phyloP scores from a whole-genome alignment of 2,888 invertebrate genomes.

The Polydesmus complanatus region DNA sequence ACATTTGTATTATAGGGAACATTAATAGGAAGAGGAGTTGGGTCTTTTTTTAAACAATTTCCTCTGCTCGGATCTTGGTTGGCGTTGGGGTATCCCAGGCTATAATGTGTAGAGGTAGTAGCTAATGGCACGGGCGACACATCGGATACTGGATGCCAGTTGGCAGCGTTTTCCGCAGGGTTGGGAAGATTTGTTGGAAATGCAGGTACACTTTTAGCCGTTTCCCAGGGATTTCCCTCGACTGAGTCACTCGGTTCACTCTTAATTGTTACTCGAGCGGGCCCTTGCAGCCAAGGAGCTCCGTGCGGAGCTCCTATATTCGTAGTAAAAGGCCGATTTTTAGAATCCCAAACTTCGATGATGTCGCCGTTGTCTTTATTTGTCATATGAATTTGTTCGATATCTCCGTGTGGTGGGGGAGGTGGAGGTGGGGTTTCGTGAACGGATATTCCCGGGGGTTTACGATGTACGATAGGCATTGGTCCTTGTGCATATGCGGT shows the following conservation, averaged over 20 bases:
- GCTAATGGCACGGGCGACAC: slow-evolving; percentile 1
- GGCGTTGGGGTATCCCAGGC: neutral
- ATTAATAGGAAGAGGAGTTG: slow-evolving; percentile 2
- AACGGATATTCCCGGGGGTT: neutral
- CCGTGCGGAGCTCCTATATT: neutral
- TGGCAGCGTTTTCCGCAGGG: slow-evolving; percentile 4
- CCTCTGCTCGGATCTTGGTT: slow-evolving; percentile 1
- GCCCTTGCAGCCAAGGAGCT: slow-evolving; percentile 8
- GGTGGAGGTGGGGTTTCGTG: neutral
- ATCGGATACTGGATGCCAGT: slow-evolving; percentile 12
- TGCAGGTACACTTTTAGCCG: slow-evolving; percentile 11
- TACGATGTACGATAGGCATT: slow-evolving; percentile 11
- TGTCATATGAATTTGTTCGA: slow-evolving; percentile 10
- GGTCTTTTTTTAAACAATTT: slow-evolving; percentile 10
- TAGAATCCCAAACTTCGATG: slow-evolving; percentile 13
- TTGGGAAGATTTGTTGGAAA: slow-evolving; percentile 11
- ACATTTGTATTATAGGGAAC: neutral
- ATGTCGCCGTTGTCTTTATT: slow-evolving; percentile 10
- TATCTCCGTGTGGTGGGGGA: neutral
- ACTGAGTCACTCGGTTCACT: slow-evolving; percentile 9
- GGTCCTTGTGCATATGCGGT: slow-evolving; percentile 12
- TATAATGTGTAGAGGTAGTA: neutral
- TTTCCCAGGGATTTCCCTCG: slow-evolving; percentile 13
- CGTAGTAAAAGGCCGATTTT: neutral
- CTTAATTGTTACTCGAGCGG: slow-evolving; percentile 12